Percentiles rank a stretch among this genome's conserved stretches.
Evolutionary conservation across 2,797 vertebrate genomes (phyloP).

Genomic region (Vipera latastei): DNA sequence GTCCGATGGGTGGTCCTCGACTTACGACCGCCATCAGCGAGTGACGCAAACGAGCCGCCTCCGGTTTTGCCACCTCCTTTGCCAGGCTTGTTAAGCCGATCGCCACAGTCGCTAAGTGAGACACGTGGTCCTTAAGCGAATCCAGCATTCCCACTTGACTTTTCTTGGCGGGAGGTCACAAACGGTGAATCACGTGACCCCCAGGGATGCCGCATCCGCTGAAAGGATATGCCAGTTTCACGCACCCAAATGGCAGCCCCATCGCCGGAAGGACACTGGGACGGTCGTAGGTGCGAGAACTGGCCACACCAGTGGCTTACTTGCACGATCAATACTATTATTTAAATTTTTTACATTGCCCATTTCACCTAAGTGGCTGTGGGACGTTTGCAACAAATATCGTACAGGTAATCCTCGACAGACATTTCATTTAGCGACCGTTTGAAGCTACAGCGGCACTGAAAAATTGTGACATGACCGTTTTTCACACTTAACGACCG

Average conservation of each 20-base stretch:
- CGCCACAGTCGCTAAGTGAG: fast-evolving
- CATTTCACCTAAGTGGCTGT: too few species aligned
- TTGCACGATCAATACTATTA: not conserved
- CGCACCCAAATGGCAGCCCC: fast-evolving
- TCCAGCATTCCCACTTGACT: not conserved
- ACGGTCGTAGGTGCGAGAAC: not conserved
- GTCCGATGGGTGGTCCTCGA: not conserved
- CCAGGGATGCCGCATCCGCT: not conserved
- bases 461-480: too few species aligned
- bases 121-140: not conserved
- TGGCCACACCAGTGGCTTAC: not conserved
- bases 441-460: too few species aligned
- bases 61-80: not conserved
- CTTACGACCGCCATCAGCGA: not conserved
- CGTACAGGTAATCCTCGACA: too few species aligned
- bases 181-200: not conserved
- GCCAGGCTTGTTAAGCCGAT: not conserved
- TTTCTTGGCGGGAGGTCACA: not conserved
- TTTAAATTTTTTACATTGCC: too few species aligned
- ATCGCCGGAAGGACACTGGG: not conserved
- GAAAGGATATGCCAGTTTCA: not conserved
- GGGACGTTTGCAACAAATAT: too few species aligned
- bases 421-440: too few species aligned
- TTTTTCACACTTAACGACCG: too few species aligned
- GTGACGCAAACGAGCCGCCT: fast-evolving